Percentiles rank a stretch among this genome's conserved stretches.
phyloP scores from a whole-genome alignment of 2,113 vertebrate genomes.

The Pongo pygmaeus region DNA sequence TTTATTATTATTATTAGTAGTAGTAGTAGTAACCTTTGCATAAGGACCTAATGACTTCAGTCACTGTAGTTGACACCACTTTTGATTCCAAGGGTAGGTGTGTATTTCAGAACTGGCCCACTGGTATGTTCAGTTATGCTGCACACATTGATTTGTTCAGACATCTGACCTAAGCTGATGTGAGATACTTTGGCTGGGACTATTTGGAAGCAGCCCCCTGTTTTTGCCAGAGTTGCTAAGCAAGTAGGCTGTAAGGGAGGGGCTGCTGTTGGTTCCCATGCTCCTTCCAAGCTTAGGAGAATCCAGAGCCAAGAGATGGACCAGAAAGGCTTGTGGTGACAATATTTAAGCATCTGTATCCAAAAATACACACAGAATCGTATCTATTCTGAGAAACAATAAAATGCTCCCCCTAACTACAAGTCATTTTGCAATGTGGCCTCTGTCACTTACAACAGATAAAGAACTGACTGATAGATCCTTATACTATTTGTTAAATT shows the following conservation, averaged over 20 bases:
- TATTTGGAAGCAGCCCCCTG: not conserved
- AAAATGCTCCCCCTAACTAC: not conserved
- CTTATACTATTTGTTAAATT: not conserved
- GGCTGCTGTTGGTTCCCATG: not conserved
- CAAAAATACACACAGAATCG: not conserved
- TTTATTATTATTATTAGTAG: not conserved
- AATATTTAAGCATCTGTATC: not conserved
- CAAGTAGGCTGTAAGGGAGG: not conserved
- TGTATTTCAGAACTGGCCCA: not conserved
- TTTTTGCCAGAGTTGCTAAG: not conserved
- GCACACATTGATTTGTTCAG: not conserved
- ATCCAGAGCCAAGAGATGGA: not conserved
- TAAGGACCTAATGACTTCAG: not conserved
- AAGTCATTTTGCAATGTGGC: constrained; percentile 23
- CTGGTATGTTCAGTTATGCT: not conserved
- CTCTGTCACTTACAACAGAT: not conserved
- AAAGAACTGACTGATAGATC: not conserved
- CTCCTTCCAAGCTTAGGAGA: not conserved
- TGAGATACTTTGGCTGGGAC: not conserved
- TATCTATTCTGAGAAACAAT: not conserved
- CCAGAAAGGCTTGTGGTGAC: not conserved
- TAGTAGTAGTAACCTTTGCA: not conserved
- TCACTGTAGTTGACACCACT: not conserved
- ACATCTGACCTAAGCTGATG: not conserved
- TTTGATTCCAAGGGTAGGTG: not conserved